Evolutionary conservation across 2,797 vertebrate species (phyloP).

Genomic region (Megalops cyprinoides): DNA sequence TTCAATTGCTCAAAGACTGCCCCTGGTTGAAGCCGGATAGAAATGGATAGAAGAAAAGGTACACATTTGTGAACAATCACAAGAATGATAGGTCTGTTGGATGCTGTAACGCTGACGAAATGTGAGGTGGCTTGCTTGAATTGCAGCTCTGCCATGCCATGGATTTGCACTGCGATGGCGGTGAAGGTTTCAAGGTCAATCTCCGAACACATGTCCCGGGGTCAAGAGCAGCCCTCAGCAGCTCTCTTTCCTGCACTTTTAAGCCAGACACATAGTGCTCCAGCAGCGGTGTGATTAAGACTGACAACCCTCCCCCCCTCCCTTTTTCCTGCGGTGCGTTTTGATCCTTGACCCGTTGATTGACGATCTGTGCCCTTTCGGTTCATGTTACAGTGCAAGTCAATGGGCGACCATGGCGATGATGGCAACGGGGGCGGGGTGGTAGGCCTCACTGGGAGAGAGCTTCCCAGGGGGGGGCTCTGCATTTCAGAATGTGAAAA

Average conservation of each 20-base stretch:
- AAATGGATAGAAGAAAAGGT: too few relatives aligned
- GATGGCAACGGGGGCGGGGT: neutral
- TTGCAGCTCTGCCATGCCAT: neutral
- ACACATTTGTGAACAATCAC: too few relatives aligned
- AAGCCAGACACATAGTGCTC: neutral
- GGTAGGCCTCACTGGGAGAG: neutral
- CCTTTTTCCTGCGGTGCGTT: neutral
- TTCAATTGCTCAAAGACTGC: too few relatives aligned
- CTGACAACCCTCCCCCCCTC: neutral
- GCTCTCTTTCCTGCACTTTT: neutral
- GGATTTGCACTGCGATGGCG: too few relatives aligned
- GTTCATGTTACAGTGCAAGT: neutral
- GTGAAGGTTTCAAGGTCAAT: too few relatives aligned
- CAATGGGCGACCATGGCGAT: neutral
- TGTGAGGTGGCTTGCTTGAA: too few relatives aligned
- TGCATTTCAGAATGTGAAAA: neutral
- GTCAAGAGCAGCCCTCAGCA: neutral
- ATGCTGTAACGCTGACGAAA: too few relatives aligned
- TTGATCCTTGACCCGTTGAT: slow-evolving; percentile 15
- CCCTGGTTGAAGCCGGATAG: too few relatives aligned
- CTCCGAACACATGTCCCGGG: too few relatives aligned
- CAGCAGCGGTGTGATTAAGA: neutral
- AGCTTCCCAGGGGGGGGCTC: neutral
- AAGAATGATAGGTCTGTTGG: too few relatives aligned
- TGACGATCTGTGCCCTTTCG: slow-evolving; percentile 11